Evolutionary conservation across 2,888 invertebrate genomes (phyloP).

Genomic region (Hecatera dysodea): DNA sequence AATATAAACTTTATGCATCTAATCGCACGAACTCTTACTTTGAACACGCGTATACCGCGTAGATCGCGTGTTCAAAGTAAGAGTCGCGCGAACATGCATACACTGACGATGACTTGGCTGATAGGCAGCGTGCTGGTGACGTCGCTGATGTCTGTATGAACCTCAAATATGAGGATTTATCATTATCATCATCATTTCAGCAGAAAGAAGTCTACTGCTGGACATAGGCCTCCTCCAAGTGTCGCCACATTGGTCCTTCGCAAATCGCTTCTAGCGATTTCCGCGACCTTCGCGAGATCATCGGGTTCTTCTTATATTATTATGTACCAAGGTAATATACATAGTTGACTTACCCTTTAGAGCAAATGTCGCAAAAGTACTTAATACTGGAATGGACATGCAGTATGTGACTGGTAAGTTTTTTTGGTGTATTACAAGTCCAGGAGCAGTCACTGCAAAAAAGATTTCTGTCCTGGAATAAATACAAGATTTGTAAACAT

Average conservation of each 20-base stretch:
- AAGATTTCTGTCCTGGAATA: constrained; percentile 71
- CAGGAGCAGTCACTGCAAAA: constrained; percentile 72
- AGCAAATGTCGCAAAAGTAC: constrained; percentile 78
- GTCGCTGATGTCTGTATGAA: too few species aligned
- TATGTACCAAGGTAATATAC: neutral
- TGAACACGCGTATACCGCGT: too few species aligned
- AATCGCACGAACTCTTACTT: too few species aligned
- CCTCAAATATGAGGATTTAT: too few species aligned
- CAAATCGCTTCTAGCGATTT: too few species aligned
- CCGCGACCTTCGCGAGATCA: neutral
- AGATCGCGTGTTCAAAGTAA: neutral
- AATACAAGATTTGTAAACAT: neutral
- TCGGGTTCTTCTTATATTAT: neutral
- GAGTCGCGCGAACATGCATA: too few species aligned
- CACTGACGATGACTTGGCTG: too few species aligned
- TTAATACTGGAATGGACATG: constrained; percentile 65
- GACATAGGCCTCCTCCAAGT: too few species aligned
- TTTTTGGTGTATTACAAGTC: constrained; percentile 65
- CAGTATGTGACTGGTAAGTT: constrained; percentile 69
- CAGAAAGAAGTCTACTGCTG: neutral
- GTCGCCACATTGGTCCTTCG: too few species aligned
- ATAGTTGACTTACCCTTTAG: constrained; percentile 72
- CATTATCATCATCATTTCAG: too few species aligned
- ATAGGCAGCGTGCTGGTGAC: too few species aligned
- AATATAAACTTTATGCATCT: too few species aligned